These are phyloP conservation scores for Syrrhaptes paradoxus DNA, from an alignment of 2,113 vertebrate genomes.

Conservation along the genomic window DNA sequence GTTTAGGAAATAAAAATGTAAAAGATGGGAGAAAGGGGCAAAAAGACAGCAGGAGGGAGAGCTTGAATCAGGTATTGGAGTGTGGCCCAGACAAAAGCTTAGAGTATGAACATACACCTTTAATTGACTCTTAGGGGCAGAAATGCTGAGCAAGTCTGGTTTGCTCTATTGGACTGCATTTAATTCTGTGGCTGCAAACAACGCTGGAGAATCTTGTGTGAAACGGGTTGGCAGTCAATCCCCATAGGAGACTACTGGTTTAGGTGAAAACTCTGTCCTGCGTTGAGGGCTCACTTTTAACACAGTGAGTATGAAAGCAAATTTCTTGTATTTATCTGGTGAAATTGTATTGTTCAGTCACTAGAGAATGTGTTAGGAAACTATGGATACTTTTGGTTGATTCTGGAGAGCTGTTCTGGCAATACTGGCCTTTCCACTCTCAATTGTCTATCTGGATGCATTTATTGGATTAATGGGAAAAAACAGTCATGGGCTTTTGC, in stretches of 20 bases:
- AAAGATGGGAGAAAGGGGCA: neutral
- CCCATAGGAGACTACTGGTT: neutral
- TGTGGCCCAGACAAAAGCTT: neutral
- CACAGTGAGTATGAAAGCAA: neutral
- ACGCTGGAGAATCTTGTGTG: neutral
- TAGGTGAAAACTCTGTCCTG: neutral
- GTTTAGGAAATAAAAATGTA: neutral
- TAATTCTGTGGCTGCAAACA: neutral
- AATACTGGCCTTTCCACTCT: neutral
- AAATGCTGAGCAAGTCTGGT: neutral
- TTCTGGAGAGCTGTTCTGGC: neutral
- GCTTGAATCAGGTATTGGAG: neutral
- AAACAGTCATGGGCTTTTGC: neutral
- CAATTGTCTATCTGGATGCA: neutral
- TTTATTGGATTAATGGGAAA: neutral
- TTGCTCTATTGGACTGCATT: neutral
- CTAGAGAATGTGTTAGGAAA: neutral
- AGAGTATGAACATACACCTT: neutral
- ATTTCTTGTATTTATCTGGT: neutral
- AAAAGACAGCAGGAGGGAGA: neutral
- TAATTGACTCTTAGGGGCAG: neutral
- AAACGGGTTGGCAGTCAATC: fast-evolving
- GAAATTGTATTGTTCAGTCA: fast-evolving
- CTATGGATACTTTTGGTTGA: fast-evolving
- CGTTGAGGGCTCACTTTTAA: neutral